Evolutionary conservation across 64 coral and sea anemone species (phyloP), one percentile per base, ranked within the genome.

Genomic region (Catalaphyllia jardinei): DNA sequence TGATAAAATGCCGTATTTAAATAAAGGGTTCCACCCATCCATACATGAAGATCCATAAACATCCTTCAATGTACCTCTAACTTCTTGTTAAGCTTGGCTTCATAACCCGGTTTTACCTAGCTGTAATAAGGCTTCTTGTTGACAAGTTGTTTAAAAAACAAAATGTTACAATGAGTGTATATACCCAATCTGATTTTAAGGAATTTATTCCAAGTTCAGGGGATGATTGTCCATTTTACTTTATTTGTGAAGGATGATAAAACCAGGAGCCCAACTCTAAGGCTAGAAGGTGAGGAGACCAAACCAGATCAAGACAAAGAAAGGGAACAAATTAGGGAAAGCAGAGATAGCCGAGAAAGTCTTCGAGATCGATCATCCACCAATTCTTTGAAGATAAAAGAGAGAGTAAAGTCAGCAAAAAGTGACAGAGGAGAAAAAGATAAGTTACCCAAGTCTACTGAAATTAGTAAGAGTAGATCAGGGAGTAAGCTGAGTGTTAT

Each of bases 381-480:
- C 24, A 96, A 90, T 24, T 87, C 82, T 1, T 55, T 69, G 15
- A 96, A 93, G 71, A 64, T 82, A 35, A 96, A 92, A 62, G 94
- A 96, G 50, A 42, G 82, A 22, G 51, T 87, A 46, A 93, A 84
- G 72, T 96, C 94, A 16, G 94, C 91, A 49, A 96, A 87, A 84
- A 79, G 91, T 69, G 94, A 96, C 4, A 74, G 54, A 54, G 77
- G 46, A 76, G 89, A 95, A 0, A 92, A 90, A 82, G 94, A 92
- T 22, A 96, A 90, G 62, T 27, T 49, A 28, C 75, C 67, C 14
- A 69, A 65, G 13, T 91, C 75, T 31, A 64, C 50, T 1, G 93
- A 94, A 28, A 94, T 87, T 15, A n/a, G n/a, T n/a, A 94, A 91
- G 67, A 88, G 73, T 59, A 90, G 78, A 57, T 50, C 82, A 2